A percentile compares a stretch with the other conserved stretches of the same genome.
These are phyloP conservation scores for Lutjanus erythropterus DNA, from an alignment of 2,113 vertebrate species.

Conservation along the genomic window DNA sequence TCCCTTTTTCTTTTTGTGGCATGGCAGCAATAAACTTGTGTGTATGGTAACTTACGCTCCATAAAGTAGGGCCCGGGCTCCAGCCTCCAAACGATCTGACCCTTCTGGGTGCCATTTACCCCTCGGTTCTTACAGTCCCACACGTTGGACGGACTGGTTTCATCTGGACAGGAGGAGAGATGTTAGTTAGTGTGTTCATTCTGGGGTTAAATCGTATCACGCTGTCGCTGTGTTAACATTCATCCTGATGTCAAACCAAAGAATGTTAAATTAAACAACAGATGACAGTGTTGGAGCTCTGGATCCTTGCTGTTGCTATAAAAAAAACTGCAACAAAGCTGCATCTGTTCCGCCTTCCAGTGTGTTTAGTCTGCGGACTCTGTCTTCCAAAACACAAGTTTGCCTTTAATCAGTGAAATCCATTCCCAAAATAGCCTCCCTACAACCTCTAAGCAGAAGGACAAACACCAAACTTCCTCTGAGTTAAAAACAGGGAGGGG, in stretches of 20 bases:
- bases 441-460: constrained; percentile 72
- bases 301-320: not conserved
- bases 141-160: constrained; percentile 97
- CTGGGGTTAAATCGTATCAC: not conserved
- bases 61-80: constrained; percentile 98
- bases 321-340: constrained; percentile 21
- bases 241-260: constrained; percentile 21
- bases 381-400: constrained; percentile 52
- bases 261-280: constrained; percentile 21
- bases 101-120: constrained; percentile 97
- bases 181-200: constrained; percentile 8
- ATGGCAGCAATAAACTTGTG: no score
- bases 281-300: not conserved
- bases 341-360: constrained; percentile 35
- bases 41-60: constrained; percentile 91
- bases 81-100: constrained; percentile 97
- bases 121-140: constrained; percentile 99
- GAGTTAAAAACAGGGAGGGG: constrained; percentile 64
- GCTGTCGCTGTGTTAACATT: not conserved
- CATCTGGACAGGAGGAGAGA: constrained; percentile 86
- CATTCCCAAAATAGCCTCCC: constrained; percentile 66
- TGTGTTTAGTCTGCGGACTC: constrained; percentile 58
- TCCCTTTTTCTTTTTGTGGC: no score
- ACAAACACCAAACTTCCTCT: constrained; percentile 69
- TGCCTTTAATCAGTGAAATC: constrained; percentile 71